These are phyloP conservation scores for Drosophila pachea DNA, from an alignment of 1,140 invertebrate species.

Conservation along the genomic window DNA sequence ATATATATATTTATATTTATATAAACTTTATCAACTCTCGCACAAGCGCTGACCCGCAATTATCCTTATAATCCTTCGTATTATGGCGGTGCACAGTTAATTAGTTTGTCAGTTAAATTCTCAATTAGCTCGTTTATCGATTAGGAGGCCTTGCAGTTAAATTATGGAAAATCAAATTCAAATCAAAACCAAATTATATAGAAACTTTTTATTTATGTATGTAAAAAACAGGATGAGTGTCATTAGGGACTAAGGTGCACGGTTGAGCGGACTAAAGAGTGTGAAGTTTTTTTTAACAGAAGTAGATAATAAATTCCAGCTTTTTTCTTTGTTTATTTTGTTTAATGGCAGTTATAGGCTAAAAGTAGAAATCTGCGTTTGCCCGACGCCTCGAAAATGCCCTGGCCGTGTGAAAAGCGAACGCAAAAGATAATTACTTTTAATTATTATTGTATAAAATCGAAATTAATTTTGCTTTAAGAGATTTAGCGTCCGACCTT, in stretches of 20 bases:
- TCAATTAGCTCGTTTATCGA: constrained; percentile 36
- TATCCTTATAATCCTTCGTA: constrained; percentile 19
- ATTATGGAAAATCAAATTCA: constrained; percentile 23
- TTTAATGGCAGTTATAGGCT: constrained; percentile 55
- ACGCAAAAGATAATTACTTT: constrained; percentile 17
- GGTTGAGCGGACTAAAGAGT: constrained; percentile 57
- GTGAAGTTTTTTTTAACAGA: constrained; percentile 37
- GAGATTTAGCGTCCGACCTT: constrained; percentile 59
- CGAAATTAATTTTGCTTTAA: neutral
- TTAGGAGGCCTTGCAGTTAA: constrained; percentile 21
- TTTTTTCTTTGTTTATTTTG: constrained; percentile 20
- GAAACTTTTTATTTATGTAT: constrained; percentile 21
- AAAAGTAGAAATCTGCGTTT: constrained; percentile 7
- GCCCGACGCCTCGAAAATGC: neutral
- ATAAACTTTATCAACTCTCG: constrained; percentile 49
- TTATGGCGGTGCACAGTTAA: constrained; percentile 59
- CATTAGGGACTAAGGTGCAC: constrained; percentile 39
- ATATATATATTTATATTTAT: constrained; percentile 1
- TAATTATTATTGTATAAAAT: constrained; percentile 35
- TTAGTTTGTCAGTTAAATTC: constrained; percentile 48
- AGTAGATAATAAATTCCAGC: constrained; percentile 7
- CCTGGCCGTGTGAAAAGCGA: constrained; percentile 8
- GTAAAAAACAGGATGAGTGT: constrained; percentile 45
- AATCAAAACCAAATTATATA: constrained; percentile 15
- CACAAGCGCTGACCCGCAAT: constrained; percentile 13